Base-by-base conservation (phyloP, 64 coral and sea anemone species). In the Porites lutea region DNA sequence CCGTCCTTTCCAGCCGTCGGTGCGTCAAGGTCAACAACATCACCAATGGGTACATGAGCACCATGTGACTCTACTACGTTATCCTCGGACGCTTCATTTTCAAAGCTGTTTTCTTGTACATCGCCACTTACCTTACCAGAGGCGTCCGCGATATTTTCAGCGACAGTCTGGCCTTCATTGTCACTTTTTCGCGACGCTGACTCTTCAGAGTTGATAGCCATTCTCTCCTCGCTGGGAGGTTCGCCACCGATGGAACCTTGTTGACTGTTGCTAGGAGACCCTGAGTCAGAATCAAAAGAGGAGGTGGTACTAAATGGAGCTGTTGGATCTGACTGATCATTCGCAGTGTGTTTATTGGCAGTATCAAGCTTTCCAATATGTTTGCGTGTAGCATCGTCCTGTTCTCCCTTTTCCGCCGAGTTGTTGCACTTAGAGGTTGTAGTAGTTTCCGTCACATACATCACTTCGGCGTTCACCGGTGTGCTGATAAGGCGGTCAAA, bases 141-240 rank as follows among this genome's bases (percentile, higher is more conserved):
- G 49, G 12, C 13, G 45, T 59, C 76, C 22, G 50, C 76, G 52
- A 57, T 53, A 48, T 2, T 27, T 23, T 79, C 52, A 13, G 52
- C 13, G 14, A 47, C 81, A 11, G 46, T 15, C 9, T 51, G 61
- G 19, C 19, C 19, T 20, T 50, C 44, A 12, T 5, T 6, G 54
- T 12, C 54, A 57, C 3, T 57, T 9, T 68, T 48, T 11, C 45
- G 3, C 7, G 16, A n/a, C 67, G 8, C 4, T 46, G 16, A 20
- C 8, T 84, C 44, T 52, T 68, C 81, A 11, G 23, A 22, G 19
- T 19, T 68, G 9, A 52, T 52, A 52, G 73, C 73, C 8, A 18
- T 6, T 48, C 81, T 44, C 52, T 84, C 81, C 6, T 84, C 81
- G 48, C 45, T 69, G 18, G 80, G 80, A 49, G 81, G 47, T 50